Conservation (phyloP, 2,888 invertebrate species). For the Oscheius myriophilus region DNA sequence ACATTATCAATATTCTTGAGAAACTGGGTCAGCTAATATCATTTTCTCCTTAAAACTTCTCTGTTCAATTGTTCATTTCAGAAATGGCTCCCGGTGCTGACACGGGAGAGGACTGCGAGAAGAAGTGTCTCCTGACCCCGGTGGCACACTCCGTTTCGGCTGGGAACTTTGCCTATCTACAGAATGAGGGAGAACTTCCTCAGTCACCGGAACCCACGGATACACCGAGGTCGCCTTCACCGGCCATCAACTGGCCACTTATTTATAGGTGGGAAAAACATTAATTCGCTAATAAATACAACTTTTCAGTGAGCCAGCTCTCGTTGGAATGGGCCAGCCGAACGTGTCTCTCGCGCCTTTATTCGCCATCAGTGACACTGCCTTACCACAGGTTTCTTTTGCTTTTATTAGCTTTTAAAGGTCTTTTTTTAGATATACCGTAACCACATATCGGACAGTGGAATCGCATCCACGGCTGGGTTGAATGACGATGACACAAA, state of each 20-base stretch:
- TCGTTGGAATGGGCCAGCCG: slow-evolving; percentile 19
- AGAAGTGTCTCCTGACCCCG: slow-evolving; percentile 52
- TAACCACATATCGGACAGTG: slow-evolving; percentile 23
- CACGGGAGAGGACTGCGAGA: slow-evolving; percentile 42
- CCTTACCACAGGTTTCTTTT: slow-evolving; percentile 32
- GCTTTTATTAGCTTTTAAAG: not conserved
- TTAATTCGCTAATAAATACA: too few relatives aligned
- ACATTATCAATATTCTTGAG: too few relatives aligned
- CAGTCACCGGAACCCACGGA: slow-evolving; percentile 26
- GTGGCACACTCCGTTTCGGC: slow-evolving; percentile 16
- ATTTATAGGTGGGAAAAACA: slow-evolving; percentile 25
- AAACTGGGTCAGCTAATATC: too few relatives aligned
- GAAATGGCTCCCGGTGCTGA: slow-evolving; percentile 25
- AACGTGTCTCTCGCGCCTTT: slow-evolving; percentile 17
- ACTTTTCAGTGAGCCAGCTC: slow-evolving; percentile 30
- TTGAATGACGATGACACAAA: slow-evolving; percentile 26
- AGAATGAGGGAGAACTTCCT: not conserved
- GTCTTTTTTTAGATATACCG: slow-evolving; percentile 22
- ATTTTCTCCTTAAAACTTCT: too few relatives aligned
- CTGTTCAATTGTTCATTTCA: too few relatives aligned
- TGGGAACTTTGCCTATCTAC: not conserved
- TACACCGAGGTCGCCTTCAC: slow-evolving; percentile 27
- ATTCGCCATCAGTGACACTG: slow-evolving; percentile 33
- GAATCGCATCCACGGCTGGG: slow-evolving; percentile 22
- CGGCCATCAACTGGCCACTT: slow-evolving; percentile 29